A percentile compares a stretch with the other conserved stretches of the same genome.
Conservation (phyloP, 2,888 invertebrate species). For the Thymelicus acteon region DNA sequence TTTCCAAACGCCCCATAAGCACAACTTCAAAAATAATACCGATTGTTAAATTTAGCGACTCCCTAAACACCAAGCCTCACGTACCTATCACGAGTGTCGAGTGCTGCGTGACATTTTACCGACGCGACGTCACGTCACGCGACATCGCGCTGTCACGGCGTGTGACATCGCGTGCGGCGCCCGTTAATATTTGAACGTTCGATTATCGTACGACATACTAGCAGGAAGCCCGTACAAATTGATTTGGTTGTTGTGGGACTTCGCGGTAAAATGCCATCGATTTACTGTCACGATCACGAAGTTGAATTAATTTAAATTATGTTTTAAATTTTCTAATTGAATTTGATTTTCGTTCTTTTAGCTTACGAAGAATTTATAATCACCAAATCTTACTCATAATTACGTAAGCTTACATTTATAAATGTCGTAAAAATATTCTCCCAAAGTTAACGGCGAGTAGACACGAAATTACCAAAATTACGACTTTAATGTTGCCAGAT, state of each 20-base stretch:
- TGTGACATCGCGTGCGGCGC: conserved; percentile 64
- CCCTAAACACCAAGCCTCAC: conserved; percentile 20
- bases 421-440: too few species aligned
- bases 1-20: too few species aligned
- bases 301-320: not conserved
- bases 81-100: conserved; percentile 30
- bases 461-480: not conserved
- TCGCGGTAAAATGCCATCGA: conserved; percentile 29
- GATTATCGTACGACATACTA: conserved; percentile 66
- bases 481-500: not conserved
- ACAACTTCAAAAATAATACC: too few species aligned
- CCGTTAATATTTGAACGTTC: conserved; percentile 75
- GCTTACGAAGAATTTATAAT: too few species aligned
- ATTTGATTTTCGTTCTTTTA: too few species aligned
- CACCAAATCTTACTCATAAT: too few species aligned
- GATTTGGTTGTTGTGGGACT: conserved; percentile 47
- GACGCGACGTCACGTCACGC: conserved; percentile 56
- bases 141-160: conserved; percentile 71
- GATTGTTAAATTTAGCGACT: conserved; percentile 1
- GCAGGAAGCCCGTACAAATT: conserved; percentile 52
- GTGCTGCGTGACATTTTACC: conserved; percentile 62
- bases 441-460: not conserved
- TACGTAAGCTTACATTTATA: too few species aligned
- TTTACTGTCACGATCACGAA: not conserved
- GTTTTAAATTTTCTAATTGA: too few species aligned